phyloP scores from a whole-genome alignment of 37 sponge, comb jelly and placozoan genomes.

The Agelas oroides region DNA sequence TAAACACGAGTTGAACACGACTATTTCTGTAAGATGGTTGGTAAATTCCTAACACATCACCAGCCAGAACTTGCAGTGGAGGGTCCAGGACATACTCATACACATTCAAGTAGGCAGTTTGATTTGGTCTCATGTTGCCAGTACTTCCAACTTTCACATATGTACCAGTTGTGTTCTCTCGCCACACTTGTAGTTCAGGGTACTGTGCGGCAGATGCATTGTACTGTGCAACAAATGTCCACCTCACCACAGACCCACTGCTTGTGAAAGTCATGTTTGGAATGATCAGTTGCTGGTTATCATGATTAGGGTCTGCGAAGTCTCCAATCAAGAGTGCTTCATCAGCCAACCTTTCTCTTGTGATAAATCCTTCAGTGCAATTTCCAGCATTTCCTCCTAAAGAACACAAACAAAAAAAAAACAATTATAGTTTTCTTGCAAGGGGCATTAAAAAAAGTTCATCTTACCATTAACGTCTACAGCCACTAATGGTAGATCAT shows the following conservation, averaged over 20 bases:
- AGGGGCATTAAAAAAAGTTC: too few species aligned
- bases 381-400: too few species aligned
- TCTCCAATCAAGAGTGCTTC: too few species aligned
- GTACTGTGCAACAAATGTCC: neutral
- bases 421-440: too few species aligned
- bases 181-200: conserved; percentile 4
- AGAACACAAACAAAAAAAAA: too few species aligned
- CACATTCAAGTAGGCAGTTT: neutral
- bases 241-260: neutral
- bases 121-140: neutral
- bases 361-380: too few species aligned
- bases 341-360: too few species aligned
- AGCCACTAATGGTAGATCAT: neutral
- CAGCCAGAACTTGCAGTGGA: neutral
- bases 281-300: neutral
- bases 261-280: neutral
- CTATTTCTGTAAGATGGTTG: neutral
- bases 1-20: too few species aligned
- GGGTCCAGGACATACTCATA: neutral
- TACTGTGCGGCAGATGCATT: neutral
- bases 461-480: neutral
- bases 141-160: neutral
- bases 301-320: too few species aligned
- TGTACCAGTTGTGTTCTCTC: neutral
- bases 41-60: conserved; percentile 1